Base-by-base conservation (phyloP, 2,888 invertebrate species). In the Camptogramma bilineatum region DNA sequence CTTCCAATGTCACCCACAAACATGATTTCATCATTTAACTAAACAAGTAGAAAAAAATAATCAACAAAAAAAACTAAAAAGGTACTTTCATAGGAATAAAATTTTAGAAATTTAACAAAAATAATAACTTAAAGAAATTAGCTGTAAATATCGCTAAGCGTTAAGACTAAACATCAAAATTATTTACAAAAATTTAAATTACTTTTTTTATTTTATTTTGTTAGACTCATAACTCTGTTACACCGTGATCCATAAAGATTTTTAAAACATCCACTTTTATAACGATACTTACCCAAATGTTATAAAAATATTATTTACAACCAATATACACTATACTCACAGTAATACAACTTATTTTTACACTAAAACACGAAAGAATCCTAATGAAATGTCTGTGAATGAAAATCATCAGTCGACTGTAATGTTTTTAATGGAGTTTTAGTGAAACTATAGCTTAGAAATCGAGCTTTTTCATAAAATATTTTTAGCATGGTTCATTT, bases 31-130 rank as follows among this genome's bases (percentile, higher is more conserved):
- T 88, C 83, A 85, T 84, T 79, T 81, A 79, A 76, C 79, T 80
- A 75, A 78, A 71, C 81, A 78, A 78, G 79, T 85, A 85, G 79
- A 81, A 78, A 85, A 80, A 79, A 81, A 80, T 81, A 82, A 78
- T 78, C 85, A 86, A 84, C 86, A 87, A 86, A 77, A 76, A 78
- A 79, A 80, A 80, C 75, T 75, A 81, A 84, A 83, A 87, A 91
- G 90, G 90, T 91, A 91, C 90, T 79, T 86, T 84, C 80, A 84
- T 91, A 93, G 92, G 92, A 93, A 92, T 92, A 90, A 87, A 88
- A 75, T 78, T 90, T 74, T 84, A 89, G 87, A 88, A 83, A 73
- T 86, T 66, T 86, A 90, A 90, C 90, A 90, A 90, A 80, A 79
- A 78, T 68, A 77, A 78, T 80, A 81, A 75, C 75, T 81, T 82